Conservation (phyloP, 2,113 vertebrate species). For the Gadus chalcogrammus region DNA sequence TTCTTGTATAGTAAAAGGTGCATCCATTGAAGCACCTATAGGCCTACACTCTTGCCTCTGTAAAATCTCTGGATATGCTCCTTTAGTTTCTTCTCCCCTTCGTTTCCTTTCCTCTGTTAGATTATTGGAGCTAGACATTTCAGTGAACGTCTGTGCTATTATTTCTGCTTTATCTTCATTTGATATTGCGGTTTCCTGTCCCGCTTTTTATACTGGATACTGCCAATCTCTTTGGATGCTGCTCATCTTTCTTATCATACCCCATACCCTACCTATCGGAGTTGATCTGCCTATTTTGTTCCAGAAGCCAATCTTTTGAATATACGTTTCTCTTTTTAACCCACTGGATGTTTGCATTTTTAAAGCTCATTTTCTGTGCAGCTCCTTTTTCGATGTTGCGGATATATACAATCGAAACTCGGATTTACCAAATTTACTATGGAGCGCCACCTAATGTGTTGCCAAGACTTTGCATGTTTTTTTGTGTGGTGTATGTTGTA, state of each 20-base stretch:
- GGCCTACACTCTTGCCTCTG: no score
- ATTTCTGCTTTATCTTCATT: no score
- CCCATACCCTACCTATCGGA: neutral
- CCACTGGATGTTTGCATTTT: slow-evolving; percentile 9
- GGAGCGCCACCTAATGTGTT: no score
- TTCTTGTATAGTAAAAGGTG: no score
- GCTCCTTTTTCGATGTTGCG: slow-evolving; percentile 43
- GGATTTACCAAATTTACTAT: neutral
- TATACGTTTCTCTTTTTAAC: neutral
- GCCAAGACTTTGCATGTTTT: no score
- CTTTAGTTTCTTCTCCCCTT: no score
- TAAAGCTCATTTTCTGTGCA: slow-evolving; percentile 31
- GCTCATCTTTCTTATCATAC: neutral
- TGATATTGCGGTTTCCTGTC: no score
- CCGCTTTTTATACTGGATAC: neutral
- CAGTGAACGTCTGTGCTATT: neutral
- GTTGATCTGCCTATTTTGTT: neutral
- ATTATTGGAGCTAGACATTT: neutral
- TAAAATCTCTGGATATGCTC: no score
- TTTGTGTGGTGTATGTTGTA: no score
- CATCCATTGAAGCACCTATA: no score
- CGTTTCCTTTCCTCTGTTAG: neutral
- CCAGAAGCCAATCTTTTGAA: neutral
- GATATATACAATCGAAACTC: slow-evolving; percentile 27
- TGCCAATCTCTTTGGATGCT: neutral